Conservation (phyloP, 2,888 invertebrate species). For the Pseudanteris insignis region DNA sequence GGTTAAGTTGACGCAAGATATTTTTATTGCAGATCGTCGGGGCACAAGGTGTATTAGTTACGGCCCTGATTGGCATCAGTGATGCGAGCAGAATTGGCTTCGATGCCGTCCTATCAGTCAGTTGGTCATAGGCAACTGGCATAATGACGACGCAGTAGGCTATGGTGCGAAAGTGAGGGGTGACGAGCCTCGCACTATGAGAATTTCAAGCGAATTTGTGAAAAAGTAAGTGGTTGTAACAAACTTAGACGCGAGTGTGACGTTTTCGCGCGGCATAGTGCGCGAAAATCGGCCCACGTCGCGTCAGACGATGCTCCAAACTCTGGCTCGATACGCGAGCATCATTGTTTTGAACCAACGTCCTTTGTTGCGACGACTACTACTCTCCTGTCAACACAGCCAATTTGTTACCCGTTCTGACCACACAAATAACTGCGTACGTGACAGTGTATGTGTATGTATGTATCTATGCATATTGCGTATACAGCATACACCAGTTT, state of each 20-base stretch:
- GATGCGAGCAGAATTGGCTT: slow-evolving; percentile 40
- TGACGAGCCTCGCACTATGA: slow-evolving; percentile 58
- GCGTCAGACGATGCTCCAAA: slow-evolving; percentile 22
- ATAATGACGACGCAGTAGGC: slow-evolving; percentile 63
- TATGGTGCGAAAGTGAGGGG: slow-evolving; percentile 45
- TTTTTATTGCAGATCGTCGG: too few relatives aligned
- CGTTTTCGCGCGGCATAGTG: slow-evolving; percentile 10
- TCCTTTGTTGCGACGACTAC: slow-evolving; percentile 34
- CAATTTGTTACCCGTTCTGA: slow-evolving; percentile 17
- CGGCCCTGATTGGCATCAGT: slow-evolving; percentile 32
- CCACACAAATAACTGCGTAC: slow-evolving; percentile 3
- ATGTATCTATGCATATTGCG: slow-evolving; percentile 3
- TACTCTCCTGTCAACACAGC: slow-evolving; percentile 20
- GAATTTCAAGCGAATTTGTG: slow-evolving; percentile 51
- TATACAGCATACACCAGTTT: background rate
- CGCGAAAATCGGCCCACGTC: slow-evolving; percentile 15
- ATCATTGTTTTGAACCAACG: slow-evolving; percentile 27
- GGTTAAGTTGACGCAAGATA: too few relatives aligned
- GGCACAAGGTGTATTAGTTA: background rate
- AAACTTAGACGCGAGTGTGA: slow-evolving; percentile 1
- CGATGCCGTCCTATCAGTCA: slow-evolving; percentile 43
- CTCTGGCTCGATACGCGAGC: slow-evolving; percentile 21
- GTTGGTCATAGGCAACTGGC: slow-evolving; percentile 48
- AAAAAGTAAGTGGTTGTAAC: slow-evolving; percentile 53
- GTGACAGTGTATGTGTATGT: slow-evolving; percentile 12